A percentile compares a stretch with the other conserved stretches of the same genome.
Evolutionary conservation across 2,113 vertebrate species (phyloP).

Genomic region (Progne subis): DNA sequence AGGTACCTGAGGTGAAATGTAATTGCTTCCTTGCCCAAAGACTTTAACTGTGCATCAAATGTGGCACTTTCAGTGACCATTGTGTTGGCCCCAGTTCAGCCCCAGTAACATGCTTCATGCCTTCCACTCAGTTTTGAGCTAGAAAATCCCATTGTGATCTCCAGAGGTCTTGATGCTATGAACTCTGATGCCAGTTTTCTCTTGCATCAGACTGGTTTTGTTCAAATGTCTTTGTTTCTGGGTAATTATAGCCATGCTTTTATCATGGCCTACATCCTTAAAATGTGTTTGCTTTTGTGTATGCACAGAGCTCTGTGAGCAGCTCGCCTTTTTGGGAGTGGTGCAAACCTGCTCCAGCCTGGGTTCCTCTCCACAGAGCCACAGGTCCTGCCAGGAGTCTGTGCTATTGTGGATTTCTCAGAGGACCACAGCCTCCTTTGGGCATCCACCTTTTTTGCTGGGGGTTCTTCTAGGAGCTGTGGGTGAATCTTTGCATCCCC

Average conservation of each 20-base stretch:
- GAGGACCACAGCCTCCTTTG: background rate
- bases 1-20: background rate
- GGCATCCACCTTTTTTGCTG: background rate
- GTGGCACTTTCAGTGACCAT: rapidly evolving
- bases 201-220: background rate
- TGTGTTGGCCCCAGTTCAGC: background rate
- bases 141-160: background rate
- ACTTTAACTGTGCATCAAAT: rapidly evolving
- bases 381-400: background rate
- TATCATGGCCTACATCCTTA: background rate
- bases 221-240: background rate
- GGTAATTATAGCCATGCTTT: background rate
- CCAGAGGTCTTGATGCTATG: background rate
- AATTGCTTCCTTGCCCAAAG: background rate
- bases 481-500: background rate
- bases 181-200: background rate
- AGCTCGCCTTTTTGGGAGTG: background rate
- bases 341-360: background rate
- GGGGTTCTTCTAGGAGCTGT: background rate
- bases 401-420: background rate
- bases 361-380: background rate
- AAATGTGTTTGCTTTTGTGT: background rate
- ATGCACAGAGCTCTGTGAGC: background rate
- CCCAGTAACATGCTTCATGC: background rate
- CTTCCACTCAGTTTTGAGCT: background rate